These are phyloP conservation scores for Brachyptera risi DNA, from an alignment of 2,888 invertebrate genomes.

Conservation along the genomic window DNA sequence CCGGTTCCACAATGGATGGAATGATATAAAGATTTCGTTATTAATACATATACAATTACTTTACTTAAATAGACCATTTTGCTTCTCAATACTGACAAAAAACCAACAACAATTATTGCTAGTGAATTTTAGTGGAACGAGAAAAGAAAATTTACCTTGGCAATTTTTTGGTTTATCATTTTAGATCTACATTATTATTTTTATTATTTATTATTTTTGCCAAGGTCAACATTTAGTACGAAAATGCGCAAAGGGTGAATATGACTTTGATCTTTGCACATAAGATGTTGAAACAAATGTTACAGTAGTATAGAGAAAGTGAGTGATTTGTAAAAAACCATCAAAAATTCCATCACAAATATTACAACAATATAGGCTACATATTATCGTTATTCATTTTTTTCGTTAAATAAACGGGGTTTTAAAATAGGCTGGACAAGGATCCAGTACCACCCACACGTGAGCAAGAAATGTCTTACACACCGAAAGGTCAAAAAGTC, in stretches of 20 bases:
- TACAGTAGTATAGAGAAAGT: conserved; percentile 45
- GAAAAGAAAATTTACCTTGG: conserved; percentile 9
- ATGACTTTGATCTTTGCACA: conserved; percentile 19
- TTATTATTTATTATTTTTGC: too few species aligned
- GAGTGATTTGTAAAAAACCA: conserved; percentile 62
- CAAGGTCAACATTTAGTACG: too few species aligned
- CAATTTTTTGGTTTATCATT: too few species aligned
- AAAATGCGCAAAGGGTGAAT: conserved; percentile 12
- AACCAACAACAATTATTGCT: conserved; percentile 49
- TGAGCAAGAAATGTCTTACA: conserved; percentile 24
- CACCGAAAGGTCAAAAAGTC: conserved; percentile 35
- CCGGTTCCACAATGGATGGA: conserved; percentile 34
- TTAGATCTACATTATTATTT: too few species aligned
- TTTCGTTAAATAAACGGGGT: conserved; percentile 33
- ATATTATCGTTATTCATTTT: conserved; percentile 27
- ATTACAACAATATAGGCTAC: conserved; percentile 39
- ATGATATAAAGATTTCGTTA: conserved; percentile 34
- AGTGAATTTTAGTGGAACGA: conserved; percentile 42
- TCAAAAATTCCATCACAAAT: conserved; percentile 66
- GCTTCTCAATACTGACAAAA: conserved; percentile 49
- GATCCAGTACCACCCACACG: conserved; percentile 17
- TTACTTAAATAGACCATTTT: conserved; percentile 25
- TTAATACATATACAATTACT: conserved; percentile 31
- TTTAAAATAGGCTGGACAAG: conserved; percentile 30
- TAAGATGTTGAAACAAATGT: conserved; percentile 3